These are phyloP conservation scores for Erebia ligea DNA, from an alignment of 2,888 invertebrate genomes.

Conservation along the genomic window DNA sequence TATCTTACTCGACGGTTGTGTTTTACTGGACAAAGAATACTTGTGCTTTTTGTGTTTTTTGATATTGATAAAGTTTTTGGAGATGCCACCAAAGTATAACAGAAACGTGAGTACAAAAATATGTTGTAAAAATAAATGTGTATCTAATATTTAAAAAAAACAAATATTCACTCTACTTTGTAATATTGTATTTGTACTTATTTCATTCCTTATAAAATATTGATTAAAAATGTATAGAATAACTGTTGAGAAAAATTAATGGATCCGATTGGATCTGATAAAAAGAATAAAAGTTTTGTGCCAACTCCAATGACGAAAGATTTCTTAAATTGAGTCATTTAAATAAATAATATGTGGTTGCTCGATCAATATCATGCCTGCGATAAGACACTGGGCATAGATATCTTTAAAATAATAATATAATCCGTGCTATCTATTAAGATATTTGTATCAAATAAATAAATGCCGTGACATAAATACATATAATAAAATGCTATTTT, in stretches of 20 bases:
- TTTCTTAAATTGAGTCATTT: slow-evolving; percentile 2
- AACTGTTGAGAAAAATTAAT: no score
- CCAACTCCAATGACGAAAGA: neutral
- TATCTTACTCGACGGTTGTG: slow-evolving; percentile 10
- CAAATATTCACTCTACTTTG: no score
- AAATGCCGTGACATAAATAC: no score
- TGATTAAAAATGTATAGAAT: no score
- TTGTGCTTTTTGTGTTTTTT: neutral
- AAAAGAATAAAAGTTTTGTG: neutral
- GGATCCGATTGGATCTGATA: no score
- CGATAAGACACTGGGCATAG: no score
- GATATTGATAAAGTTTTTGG: slow-evolving; percentile 5
- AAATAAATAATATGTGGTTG: slow-evolving; percentile 7
- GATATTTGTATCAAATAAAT: neutral
- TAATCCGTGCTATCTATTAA: neutral
- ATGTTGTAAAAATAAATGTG: neutral
- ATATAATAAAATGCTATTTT: no score
- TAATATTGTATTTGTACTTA: neutral
- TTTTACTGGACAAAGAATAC: slow-evolving; percentile 8
- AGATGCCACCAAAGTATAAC: slow-evolving; percentile 15
- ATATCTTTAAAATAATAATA: neutral
- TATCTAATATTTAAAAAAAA: no score
- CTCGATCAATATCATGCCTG: neutral
- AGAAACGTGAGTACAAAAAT: slow-evolving; percentile 18
- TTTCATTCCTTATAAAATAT: no score